Conservation (phyloP, 2,888 invertebrate genomes). For the Eupithecia subfuscata region DNA sequence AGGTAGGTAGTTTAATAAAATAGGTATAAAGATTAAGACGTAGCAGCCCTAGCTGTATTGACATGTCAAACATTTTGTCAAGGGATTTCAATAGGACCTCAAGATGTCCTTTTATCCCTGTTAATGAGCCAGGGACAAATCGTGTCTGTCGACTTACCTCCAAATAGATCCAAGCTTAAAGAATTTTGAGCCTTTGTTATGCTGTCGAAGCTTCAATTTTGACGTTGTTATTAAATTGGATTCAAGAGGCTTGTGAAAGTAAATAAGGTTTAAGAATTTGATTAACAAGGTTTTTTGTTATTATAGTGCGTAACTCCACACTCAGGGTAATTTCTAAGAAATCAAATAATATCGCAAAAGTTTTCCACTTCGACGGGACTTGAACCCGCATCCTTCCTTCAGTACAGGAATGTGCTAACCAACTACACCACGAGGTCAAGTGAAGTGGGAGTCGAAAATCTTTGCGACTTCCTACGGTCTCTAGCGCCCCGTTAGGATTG, state of each 20-base stretch:
- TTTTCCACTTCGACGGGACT: no score
- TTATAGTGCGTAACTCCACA: no score
- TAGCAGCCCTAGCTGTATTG: slow-evolving; percentile 58
- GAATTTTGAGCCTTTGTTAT: slow-evolving; percentile 15
- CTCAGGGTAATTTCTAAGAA: no score
- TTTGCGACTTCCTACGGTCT: no score
- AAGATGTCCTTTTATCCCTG: slow-evolving; percentile 59
- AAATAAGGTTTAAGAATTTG: not conserved
- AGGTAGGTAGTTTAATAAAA: not conserved
- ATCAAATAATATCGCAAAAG: no score
- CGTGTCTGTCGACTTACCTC: slow-evolving; percentile 53
- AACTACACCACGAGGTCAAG: no score
- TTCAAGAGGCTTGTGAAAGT: slow-evolving; percentile 5
- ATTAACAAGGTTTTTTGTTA: no score
- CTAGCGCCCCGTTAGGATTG: no score
- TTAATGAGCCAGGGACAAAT: slow-evolving; percentile 61
- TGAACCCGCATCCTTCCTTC: no score
- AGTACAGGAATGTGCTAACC: no score
- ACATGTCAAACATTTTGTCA: slow-evolving; percentile 60
- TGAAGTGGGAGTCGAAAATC: no score
- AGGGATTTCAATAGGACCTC: slow-evolving; percentile 55
- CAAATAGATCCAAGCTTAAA: slow-evolving; percentile 6
- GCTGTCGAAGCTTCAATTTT: slow-evolving; percentile 4
- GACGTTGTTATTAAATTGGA: slow-evolving; percentile 12
- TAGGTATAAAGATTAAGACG: not conserved